Evolutionary conservation across 2,888 invertebrate species (phyloP).

Genomic region (Phorcus lineatus): DNA sequence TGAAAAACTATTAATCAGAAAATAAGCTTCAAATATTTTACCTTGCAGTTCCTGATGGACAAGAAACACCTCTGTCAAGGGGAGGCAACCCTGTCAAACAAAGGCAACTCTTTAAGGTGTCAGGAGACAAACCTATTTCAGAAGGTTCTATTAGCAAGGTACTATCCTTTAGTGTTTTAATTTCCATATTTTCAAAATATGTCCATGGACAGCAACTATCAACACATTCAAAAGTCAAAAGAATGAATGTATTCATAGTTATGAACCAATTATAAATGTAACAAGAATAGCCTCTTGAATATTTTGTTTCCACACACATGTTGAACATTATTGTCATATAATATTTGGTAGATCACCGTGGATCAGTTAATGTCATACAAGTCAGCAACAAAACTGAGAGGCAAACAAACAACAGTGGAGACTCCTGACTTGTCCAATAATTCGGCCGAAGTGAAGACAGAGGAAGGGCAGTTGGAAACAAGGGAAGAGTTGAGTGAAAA

Average conservation of each 20-base stretch:
- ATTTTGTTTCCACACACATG: background rate
- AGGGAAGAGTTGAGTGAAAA: too few relatives aligned
- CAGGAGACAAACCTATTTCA: background rate
- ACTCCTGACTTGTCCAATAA: too few relatives aligned
- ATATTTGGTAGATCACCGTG: too few relatives aligned
- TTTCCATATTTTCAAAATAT: background rate
- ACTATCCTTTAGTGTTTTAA: background rate
- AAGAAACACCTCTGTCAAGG: background rate
- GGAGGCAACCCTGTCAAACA: constrained; percentile 12
- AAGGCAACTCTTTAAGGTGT: background rate
- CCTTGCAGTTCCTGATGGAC: background rate
- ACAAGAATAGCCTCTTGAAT: background rate
- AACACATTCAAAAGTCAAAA: too few relatives aligned
- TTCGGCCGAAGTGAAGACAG: too few relatives aligned
- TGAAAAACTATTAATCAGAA: background rate
- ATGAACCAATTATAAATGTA: background rate
- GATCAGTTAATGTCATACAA: too few relatives aligned
- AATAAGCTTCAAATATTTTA: background rate
- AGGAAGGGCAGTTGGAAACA: too few relatives aligned
- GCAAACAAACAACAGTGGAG: too few relatives aligned
- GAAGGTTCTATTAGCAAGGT: background rate
- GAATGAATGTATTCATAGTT: too few relatives aligned
- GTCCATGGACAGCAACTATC: too few relatives aligned
- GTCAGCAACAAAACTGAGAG: too few relatives aligned
- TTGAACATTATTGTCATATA: too few relatives aligned